These are phyloP conservation scores for Laterallus jamaicensis DNA, from an alignment of 2,113 vertebrate genomes.

Conservation along the genomic window DNA sequence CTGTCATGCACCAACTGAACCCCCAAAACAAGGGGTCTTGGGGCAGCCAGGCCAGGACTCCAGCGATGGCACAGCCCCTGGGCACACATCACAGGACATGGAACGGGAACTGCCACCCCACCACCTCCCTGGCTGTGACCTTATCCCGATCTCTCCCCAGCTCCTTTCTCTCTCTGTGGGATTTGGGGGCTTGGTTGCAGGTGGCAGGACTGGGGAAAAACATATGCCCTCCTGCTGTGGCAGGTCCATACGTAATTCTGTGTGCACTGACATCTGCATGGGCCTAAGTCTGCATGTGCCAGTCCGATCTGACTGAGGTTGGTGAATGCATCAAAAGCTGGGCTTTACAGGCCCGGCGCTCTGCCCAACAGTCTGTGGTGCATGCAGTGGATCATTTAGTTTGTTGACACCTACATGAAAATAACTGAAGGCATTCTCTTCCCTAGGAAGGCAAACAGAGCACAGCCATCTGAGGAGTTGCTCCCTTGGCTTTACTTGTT, in stretches of 20 bases:
- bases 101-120: neutral
- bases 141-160: neutral
- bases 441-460: neutral
- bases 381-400: neutral
- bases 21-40: accelerated
- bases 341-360: neutral
- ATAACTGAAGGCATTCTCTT: neutral
- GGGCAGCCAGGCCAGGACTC: neutral
- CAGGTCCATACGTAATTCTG: neutral
- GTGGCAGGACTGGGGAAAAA: neutral
- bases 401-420: neutral
- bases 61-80: neutral
- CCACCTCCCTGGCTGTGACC: neutral
- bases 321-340: neutral
- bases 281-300: neutral
- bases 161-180: neutral
- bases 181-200: neutral
- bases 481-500: neutral
- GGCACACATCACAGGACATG: neutral
- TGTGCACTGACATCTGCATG: neutral
- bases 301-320: neutral
- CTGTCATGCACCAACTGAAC: accelerated
- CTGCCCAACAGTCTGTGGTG: neutral
- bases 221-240: neutral
- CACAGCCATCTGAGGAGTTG: accelerated